These are phyloP conservation scores for Hypomesus transpacificus DNA, from an alignment of 2,113 vertebrate species.

Conservation along the genomic window DNA sequence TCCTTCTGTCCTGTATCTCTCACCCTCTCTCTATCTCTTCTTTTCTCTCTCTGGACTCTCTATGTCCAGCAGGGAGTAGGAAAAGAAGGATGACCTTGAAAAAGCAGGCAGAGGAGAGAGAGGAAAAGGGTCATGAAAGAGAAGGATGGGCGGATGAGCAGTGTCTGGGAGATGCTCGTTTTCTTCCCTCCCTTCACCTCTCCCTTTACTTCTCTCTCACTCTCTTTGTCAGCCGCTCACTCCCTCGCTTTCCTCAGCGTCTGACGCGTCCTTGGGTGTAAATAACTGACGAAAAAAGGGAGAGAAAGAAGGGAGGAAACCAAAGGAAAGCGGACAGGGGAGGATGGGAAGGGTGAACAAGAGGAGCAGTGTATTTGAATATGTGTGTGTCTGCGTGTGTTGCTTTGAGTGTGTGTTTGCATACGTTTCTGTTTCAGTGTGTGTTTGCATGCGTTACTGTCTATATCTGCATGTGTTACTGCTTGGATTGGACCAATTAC, in stretches of 20 bases:
- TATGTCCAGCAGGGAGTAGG: no score
- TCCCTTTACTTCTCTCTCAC: constrained; percentile 45
- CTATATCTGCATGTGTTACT: no score
- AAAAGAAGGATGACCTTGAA: constrained; percentile 14
- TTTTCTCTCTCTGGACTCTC: no score
- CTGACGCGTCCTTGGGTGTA: constrained; percentile 52
- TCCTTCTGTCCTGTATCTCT: no score
- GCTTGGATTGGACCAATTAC: background rate
- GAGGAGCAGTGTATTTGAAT: background rate
- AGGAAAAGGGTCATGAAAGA: constrained; percentile 36
- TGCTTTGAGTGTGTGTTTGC: background rate
- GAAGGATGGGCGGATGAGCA: constrained; percentile 38
- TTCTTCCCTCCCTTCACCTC: constrained; percentile 38
- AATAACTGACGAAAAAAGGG: constrained; percentile 34
- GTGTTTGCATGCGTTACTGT: background rate
- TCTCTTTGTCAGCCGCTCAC: constrained; percentile 56
- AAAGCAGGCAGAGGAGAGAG: constrained; percentile 46
- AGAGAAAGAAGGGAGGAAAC: constrained; percentile 1
- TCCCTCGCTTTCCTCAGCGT: constrained; percentile 57
- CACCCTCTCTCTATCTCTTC: no score
- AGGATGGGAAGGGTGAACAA: constrained; percentile 12
- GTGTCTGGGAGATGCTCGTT: constrained; percentile 48
- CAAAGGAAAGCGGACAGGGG: constrained; percentile 6
- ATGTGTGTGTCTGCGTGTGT: background rate
- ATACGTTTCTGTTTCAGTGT: background rate